Conservation (phyloP, 2,888 invertebrate genomes). For the Agonum fuliginosum region DNA sequence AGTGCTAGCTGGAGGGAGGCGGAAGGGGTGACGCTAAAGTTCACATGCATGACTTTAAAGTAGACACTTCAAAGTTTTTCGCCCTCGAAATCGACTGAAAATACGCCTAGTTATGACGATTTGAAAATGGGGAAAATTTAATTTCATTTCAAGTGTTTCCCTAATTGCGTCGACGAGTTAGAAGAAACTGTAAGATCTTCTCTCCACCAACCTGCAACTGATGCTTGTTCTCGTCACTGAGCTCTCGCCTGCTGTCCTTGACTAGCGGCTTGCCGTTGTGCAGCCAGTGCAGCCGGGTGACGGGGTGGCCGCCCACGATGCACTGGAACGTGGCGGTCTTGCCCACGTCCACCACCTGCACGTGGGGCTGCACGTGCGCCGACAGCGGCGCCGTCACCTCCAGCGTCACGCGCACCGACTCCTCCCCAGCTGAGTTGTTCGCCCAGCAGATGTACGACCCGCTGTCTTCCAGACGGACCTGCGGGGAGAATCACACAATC, state of each 20-base stretch:
- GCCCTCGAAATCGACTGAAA: too few relatives aligned
- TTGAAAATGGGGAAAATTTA: too few relatives aligned
- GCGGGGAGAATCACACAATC: slow-evolving; percentile 31
- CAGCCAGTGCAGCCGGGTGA: slow-evolving; percentile 86
- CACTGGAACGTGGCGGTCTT: slow-evolving; percentile 91
- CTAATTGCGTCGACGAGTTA: neutral
- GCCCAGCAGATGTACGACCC: slow-evolving; percentile 93
- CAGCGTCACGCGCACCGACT: slow-evolving; percentile 85
- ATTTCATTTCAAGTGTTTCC: too few relatives aligned
- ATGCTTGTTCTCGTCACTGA: slow-evolving; percentile 69
- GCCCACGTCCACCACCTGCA: slow-evolving; percentile 87
- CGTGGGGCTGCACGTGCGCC: slow-evolving; percentile 86
- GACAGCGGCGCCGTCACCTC: slow-evolving; percentile 88
- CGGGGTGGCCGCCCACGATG: slow-evolving; percentile 90
- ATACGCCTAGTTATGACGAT: too few relatives aligned
- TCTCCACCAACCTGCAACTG: slow-evolving; percentile 31
- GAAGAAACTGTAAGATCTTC: too few relatives aligned
- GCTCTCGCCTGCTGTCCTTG: slow-evolving; percentile 70
- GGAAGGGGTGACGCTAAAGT: too few relatives aligned
- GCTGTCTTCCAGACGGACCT: slow-evolving; percentile 83
- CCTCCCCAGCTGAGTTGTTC: slow-evolving; percentile 91
- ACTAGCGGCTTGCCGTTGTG: slow-evolving; percentile 80
- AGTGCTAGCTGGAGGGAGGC: too few relatives aligned
- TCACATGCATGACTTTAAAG: too few relatives aligned
- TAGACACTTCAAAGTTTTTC: too few relatives aligned